Percentiles rank a stretch among this genome's conserved stretches.
These are phyloP conservation scores for Pithys albifrons DNA, from an alignment of 2,113 vertebrate genomes.

Conservation along the genomic window DNA sequence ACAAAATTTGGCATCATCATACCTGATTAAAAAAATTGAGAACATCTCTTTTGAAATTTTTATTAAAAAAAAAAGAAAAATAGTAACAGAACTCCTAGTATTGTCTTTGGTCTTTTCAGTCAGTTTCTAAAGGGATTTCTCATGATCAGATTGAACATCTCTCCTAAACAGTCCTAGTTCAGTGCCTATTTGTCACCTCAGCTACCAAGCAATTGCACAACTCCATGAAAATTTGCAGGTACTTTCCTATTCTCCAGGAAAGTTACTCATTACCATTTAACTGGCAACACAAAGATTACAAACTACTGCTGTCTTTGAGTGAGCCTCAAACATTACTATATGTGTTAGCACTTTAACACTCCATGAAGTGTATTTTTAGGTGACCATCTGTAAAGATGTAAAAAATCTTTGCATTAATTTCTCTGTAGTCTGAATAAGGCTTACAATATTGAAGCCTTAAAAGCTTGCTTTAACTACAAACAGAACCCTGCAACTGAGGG, in stretches of 20 bases:
- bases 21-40: not conserved
- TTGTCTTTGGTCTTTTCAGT: not conserved
- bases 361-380: not conserved
- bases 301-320: not conserved
- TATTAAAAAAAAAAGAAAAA: not conserved
- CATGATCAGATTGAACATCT: not conserved
- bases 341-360: not conserved
- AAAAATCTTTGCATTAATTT: not conserved
- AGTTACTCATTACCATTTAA: not conserved
- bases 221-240: not conserved
- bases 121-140: not conserved
- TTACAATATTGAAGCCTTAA: not conserved
- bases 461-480: not conserved
- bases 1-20: not conserved
- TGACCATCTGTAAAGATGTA: not conserved
- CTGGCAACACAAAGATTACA: not conserved
- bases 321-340: not conserved
- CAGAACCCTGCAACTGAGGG: not conserved
- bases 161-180: not conserved
- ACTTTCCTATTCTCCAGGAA: not conserved
- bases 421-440: not conserved
- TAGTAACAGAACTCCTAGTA: not conserved
- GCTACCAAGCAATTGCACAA: not conserved
- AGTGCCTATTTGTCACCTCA: not conserved
- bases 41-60: not conserved